Conservation (phyloP, 2,888 invertebrate species). For the Crioceris asparagi region DNA sequence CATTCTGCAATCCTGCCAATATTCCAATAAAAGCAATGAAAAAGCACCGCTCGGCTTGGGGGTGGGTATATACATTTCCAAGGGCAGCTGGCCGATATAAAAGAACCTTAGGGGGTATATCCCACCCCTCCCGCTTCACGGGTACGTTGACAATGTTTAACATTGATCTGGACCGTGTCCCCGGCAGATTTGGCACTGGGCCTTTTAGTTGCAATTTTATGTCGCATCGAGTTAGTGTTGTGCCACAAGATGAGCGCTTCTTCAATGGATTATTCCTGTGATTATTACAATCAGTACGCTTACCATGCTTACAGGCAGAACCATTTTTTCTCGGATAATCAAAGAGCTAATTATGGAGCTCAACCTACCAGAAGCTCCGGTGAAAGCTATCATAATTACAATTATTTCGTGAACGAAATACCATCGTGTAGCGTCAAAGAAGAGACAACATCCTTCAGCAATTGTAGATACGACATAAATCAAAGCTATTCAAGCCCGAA, state of each 20-base stretch:
- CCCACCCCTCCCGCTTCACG: slow-evolving; percentile 25
- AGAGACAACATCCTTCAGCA: slow-evolving; percentile 21
- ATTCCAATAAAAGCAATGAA: slow-evolving; percentile 38
- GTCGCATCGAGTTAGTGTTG: slow-evolving; percentile 17
- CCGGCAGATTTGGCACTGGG: slow-evolving; percentile 25
- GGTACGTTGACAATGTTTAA: slow-evolving; percentile 39
- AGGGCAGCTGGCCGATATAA: slow-evolving; percentile 41
- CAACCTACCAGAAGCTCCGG: no score
- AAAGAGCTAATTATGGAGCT: no score
- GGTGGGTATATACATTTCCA: slow-evolving; percentile 35
- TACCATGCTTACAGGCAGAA: slow-evolving; percentile 16
- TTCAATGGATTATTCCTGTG: slow-evolving; percentile 23
- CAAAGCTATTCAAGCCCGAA: slow-evolving; percentile 16
- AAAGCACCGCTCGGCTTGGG: slow-evolving; percentile 32
- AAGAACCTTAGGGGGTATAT: slow-evolving; percentile 36
- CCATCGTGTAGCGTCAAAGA: slow-evolving; percentile 11
- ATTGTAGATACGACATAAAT: slow-evolving; percentile 13
- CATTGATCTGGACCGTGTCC: slow-evolving; percentile 36
- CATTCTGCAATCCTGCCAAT: slow-evolving; percentile 30
- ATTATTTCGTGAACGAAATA: no score
- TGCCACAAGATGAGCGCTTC: slow-evolving; percentile 31
- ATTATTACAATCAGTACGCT: slow-evolving; percentile 29
- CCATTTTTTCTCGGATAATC: no score
- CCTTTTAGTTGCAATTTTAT: slow-evolving; percentile 25
- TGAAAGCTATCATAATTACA: no score